phyloP scores from a whole-genome alignment of 2,797 vertebrate species.

The Alauda arvensis region DNA sequence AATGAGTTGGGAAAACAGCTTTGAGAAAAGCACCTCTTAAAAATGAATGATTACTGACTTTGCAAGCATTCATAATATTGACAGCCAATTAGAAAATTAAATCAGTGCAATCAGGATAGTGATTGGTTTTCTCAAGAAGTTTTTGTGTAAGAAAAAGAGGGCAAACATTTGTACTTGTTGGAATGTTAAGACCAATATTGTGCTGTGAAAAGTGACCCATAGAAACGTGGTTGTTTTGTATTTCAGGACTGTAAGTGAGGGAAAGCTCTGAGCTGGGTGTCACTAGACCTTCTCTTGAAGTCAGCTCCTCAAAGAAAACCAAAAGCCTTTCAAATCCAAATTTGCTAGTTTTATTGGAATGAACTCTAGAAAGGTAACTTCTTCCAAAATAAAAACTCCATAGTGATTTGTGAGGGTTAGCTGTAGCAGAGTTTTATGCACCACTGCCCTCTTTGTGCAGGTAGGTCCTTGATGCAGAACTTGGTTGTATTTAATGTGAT shows the following conservation, averaged over 20 bases:
- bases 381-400: background rate
- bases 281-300: background rate
- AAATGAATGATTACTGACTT: constrained; percentile 21
- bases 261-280: background rate
- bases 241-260: background rate
- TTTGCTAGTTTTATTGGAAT: background rate
- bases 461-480: background rate
- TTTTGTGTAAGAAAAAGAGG: background rate
- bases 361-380: background rate
- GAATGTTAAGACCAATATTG: background rate
- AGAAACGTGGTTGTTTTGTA: background rate
- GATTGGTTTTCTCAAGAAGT: constrained; percentile 15
- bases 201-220: background rate
- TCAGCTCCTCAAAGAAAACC: background rate
- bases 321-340: background rate
- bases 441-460: background rate
- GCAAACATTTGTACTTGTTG: constrained; percentile 5
- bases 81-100: constrained; percentile 34
- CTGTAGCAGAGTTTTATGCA: background rate
- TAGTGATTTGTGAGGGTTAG: background rate
- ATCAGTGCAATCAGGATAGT: background rate
- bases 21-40: background rate
- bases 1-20: background rate
- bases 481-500: background rate
- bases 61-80: constrained; percentile 9